A percentile compares a stretch with the other conserved stretches of the same genome.
phyloP scores from a whole-genome alignment of 2,888 invertebrate genomes.

The Teleogryllus oceanicus region DNA sequence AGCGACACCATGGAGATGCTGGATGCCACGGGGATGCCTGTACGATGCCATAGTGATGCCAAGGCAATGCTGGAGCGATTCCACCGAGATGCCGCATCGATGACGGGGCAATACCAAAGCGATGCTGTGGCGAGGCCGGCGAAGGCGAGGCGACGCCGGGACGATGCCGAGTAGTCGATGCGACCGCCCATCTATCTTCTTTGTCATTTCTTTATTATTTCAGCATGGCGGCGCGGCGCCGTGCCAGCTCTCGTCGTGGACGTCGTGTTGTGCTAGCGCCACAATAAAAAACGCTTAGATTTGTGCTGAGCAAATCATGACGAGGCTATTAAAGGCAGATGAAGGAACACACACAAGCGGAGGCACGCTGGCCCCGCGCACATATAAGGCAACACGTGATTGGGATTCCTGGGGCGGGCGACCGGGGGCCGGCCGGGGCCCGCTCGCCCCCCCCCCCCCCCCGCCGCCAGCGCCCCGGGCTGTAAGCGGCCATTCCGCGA shows the following conservation, averaged over 20 bases:
- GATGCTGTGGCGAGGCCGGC: no score
- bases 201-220: constrained; percentile 18
- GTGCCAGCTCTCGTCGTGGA: neutral
- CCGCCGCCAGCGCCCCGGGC: neutral
- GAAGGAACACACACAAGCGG: neutral
- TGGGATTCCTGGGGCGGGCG: neutral
- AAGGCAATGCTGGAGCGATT: no score
- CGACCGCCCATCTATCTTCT: neutral
- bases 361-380: neutral
- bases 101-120: no score
- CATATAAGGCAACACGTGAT: constrained; percentile 18
- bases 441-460: neutral
- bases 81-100: no score
- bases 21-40: no score
- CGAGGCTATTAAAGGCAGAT: constrained; percentile 9
- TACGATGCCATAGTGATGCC: no score
- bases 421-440: neutral
- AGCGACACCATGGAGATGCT: no score
- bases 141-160: no score
- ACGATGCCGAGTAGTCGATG: no score
- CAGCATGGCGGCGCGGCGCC: neutral
- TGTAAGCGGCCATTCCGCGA: neutral
- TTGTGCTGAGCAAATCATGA: constrained; percentile 18
- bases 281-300: neutral
- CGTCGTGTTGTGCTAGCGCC: neutral